phyloP scores from a whole-genome alignment of 37 sponge, comb jelly and placozoan species.

The Oopsacas minuta region DNA sequence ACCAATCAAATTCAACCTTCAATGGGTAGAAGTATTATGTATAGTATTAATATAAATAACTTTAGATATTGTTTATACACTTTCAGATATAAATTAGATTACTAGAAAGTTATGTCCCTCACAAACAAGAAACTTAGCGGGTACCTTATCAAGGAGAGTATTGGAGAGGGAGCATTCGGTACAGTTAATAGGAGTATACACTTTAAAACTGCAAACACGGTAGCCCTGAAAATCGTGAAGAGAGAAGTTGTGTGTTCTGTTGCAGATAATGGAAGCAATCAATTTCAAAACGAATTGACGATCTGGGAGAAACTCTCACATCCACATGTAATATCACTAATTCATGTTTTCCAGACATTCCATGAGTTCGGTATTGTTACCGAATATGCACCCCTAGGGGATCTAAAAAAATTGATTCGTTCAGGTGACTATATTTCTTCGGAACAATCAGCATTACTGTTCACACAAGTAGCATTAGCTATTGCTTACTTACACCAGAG shows the following conservation, averaged over 20 bases:
- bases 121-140: not conserved
- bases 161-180: conserved; percentile 7
- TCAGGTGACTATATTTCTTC: not conserved
- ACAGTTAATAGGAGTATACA: not conserved
- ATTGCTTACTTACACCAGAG: not conserved
- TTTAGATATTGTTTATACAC: no score
- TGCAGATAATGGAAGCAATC: conserved; percentile 1
- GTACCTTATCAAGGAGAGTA: not conserved
- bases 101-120: no score
- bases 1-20: no score
- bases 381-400: not conserved
- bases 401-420: not conserved
- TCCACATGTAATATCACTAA: not conserved
- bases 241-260: conserved; percentile 13
- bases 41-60: no score
- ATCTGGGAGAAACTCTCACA: conserved; percentile 5
- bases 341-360: conserved; percentile 11
- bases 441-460: not conserved
- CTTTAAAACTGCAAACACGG: not conserved
- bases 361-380: conserved; percentile 4
- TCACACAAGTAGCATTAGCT: not conserved
- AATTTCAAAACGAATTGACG: not conserved
- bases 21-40: no score
- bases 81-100: no score
- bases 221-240: not conserved